Evolutionary conservation across 2,888 invertebrate species (phyloP).

Genomic region (Xestia rhomboidea): DNA sequence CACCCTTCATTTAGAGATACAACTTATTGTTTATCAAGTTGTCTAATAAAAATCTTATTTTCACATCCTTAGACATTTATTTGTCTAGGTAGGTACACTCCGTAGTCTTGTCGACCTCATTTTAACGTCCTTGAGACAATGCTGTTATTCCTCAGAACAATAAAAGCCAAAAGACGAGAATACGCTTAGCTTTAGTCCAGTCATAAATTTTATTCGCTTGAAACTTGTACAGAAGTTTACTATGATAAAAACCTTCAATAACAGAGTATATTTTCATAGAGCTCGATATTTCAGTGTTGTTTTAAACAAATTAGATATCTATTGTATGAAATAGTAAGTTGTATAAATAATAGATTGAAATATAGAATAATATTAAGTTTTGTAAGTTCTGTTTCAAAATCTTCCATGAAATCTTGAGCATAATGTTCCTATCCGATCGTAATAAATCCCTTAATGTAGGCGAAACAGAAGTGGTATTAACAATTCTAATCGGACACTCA

Average conservation of each 20-base stretch:
- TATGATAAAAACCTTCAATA: neutral
- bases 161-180: slow-evolving; percentile 37
- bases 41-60: slow-evolving; percentile 9
- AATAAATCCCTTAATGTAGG: slow-evolving; percentile 16
- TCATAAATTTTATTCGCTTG: slow-evolving; percentile 27
- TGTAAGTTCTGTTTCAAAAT: neutral
- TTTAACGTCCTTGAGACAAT: slow-evolving; percentile 44
- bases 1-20: too few species aligned
- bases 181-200: slow-evolving; percentile 24
- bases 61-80: neutral
- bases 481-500: slow-evolving; percentile 26
- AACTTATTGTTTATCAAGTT: too few species aligned
- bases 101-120: slow-evolving; percentile 28
- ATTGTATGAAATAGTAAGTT: neutral
- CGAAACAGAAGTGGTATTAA: slow-evolving; percentile 39
- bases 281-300: slow-evolving; percentile 7
- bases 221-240: slow-evolving; percentile 21
- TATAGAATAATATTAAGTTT: too few species aligned
- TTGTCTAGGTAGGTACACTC: slow-evolving; percentile 12
- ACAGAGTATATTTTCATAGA: slow-evolving; percentile 1
- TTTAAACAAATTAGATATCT: neutral
- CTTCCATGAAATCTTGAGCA: neutral
- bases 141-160: slow-evolving; percentile 38
- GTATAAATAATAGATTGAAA: slow-evolving; percentile 21
- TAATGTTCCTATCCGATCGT: slow-evolving; percentile 3